Conservation (phyloP, 2,113 vertebrate genomes). For the Brienomyrus brachyistius region DNA sequence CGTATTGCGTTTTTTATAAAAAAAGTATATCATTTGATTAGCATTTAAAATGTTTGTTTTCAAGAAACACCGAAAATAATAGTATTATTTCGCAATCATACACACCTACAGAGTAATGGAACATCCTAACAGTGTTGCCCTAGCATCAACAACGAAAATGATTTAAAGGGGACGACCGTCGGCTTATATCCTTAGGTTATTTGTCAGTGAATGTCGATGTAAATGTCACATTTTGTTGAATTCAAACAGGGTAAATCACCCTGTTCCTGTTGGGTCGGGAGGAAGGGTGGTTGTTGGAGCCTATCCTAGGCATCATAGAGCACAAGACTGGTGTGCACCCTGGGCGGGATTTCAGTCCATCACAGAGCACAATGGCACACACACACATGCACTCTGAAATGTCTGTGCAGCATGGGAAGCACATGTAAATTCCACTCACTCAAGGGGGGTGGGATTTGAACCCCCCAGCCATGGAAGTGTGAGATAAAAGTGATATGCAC, state of each 20-base stretch:
- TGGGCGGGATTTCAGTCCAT: not conserved
- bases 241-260: too few relatives aligned
- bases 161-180: not conserved
- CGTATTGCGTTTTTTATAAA: not conserved
- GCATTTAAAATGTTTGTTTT: not conserved
- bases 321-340: not conserved
- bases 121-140: not conserved
- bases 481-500: not conserved
- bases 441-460: not conserved
- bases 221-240: not conserved
- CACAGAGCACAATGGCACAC: not conserved
- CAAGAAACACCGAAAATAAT: not conserved
- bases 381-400: not conserved
- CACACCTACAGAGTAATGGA: constrained; percentile 4
- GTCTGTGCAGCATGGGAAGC: not conserved
- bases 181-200: not conserved
- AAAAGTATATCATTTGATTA: not conserved
- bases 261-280: not conserved
- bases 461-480: not conserved
- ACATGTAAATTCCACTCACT: not conserved
- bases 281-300: not conserved
- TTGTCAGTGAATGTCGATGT: not conserved
- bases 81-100: not conserved
- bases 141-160: not conserved
- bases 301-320: not conserved